Evolutionary conservation across 2,797 vertebrate genomes (phyloP).

Genomic region (Tenualosa ilisha): DNA sequence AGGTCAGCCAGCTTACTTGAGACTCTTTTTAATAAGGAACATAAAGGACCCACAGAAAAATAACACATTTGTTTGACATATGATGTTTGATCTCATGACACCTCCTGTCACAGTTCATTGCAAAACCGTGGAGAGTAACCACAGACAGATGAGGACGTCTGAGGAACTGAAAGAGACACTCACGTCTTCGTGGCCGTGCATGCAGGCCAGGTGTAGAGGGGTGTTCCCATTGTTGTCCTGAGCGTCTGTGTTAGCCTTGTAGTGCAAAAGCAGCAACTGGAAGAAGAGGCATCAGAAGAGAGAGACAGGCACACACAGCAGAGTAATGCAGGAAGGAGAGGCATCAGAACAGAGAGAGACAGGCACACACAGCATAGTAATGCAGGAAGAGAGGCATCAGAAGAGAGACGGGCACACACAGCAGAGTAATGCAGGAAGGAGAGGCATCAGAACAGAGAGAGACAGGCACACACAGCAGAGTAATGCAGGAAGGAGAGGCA

Average conservation of each 20-base stretch:
- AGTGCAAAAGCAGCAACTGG: slow-evolving; percentile 92
- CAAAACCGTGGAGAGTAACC: neutral
- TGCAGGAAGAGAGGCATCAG: neutral
- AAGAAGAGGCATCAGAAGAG: no score
- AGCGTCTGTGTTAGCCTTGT: slow-evolving; percentile 83
- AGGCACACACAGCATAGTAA: neutral
- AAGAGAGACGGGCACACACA: neutral
- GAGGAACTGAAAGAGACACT: slow-evolving; percentile 61
- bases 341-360: neutral
- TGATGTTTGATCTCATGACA: neutral
- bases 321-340: neutral
- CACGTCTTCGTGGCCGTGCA: slow-evolving; percentile 93
- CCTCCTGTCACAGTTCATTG: neutral
- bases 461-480: neutral
- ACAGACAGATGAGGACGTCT: neutral
- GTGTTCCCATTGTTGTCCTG: slow-evolving; percentile 95
- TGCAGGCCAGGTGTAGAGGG: slow-evolving; percentile 91
- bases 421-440: neutral
- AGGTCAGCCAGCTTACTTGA: neutral
- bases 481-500: neutral
- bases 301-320: neutral
- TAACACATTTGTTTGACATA: no score
- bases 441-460: neutral
- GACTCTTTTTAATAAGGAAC: neutral
- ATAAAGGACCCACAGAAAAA: no score